Evolutionary conservation across 1,140 invertebrate species (phyloP), one percentile per base, ranked within the genome.

Genomic region (Reticulitermes speratus): DNA sequence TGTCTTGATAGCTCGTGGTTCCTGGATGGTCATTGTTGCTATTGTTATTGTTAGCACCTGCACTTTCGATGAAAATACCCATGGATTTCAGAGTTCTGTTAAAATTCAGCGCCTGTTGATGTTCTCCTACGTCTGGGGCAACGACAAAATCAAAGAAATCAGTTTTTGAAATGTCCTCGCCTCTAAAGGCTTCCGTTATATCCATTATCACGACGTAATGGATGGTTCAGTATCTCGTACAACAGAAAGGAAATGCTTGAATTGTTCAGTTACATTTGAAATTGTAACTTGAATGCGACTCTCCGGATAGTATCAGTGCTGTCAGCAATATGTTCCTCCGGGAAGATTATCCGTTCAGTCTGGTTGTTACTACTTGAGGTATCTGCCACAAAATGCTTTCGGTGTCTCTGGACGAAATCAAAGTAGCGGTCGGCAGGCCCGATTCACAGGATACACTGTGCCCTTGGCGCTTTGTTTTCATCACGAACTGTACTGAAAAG

Each of bases 111-210:
- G 65, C 12, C 44, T 65, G 38, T 48, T 87, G 84, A 45, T 45
- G 23, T 38, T 85, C 81, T 85, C 82, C 85, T 38, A 82, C 81
- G 16, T 89, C 88, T 85, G 95, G 95, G 11, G 95, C 95, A n/a
- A 95, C 95, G 75, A 96, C 96, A 90, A 97, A 96, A 90, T 97
- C 96, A 91, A 96, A 97, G 92, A 96, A 97, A 90, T 97, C 96
- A 84, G 95, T 95, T 90, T 96, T 96, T 32, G 93, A 93, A 87
- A 95, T 91, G 89, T 95, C 94, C 90, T 96, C 93, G 90, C 93
- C 93, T 89, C 94, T 93, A 91, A 96, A 95, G 90, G 95, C 94
- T 92, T 96, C 95, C 90, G 94, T 95, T 90, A 96, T 93, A 92
- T 96, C 95, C 96, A 96, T 96, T 83, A 84, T 82, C 75, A 83